Evolutionary conservation across 2,113 vertebrate species (phyloP), one percentile per base, ranked within the genome.

Genomic region (Cichladusa arquata): DNA sequence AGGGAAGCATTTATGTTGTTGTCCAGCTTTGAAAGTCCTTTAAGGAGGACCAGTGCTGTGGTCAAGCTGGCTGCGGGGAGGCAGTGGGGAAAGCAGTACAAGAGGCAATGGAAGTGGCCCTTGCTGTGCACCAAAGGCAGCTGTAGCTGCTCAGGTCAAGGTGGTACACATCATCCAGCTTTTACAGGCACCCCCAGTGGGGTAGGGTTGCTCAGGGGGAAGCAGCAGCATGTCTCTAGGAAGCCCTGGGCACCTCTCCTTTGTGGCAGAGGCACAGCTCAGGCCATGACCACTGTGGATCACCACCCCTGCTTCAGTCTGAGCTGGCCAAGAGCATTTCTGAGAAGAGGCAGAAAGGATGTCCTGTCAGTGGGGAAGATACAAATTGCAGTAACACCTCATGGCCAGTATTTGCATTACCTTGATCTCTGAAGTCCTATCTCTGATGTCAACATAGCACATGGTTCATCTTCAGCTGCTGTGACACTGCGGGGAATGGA

Each of bases 41-140:
- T 36, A 26, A 16, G 18, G 14, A 50, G 67, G 33, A 45, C 0
- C 5, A 9, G 33, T 11, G 26, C 34, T 1, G 0, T 4, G 44
- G 38, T 4, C 3, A 48, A 6, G 33, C 44, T 34, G 64, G 22
- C 18, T 14, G 61, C 0, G 17, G 91, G 40, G 4, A n/a, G 36
- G 2, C 0, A 0, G 25, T 6, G 8, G 48, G 23, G 69, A 23
- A 33, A 50, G 81, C n/a, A 3, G 57, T 1, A 65, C 19, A 2
- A 81, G 58, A 33, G 22, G 80, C 51, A 2, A 0, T 3, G 17
- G 61, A 28, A 58, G 61, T 1, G 33, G 6, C 40, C 26, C 61
- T 44, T 11, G 26, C 60, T 47, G 51, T 3, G 69, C 19, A 0
- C 48, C 0, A 2, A 3, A 4, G 56, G 84, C 34, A 57, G 56